Percentiles rank a stretch among this genome's conserved stretches.
These are phyloP conservation scores for Callaeas wilsoni DNA, from an alignment of 2,113 vertebrate species.

Conservation along the genomic window DNA sequence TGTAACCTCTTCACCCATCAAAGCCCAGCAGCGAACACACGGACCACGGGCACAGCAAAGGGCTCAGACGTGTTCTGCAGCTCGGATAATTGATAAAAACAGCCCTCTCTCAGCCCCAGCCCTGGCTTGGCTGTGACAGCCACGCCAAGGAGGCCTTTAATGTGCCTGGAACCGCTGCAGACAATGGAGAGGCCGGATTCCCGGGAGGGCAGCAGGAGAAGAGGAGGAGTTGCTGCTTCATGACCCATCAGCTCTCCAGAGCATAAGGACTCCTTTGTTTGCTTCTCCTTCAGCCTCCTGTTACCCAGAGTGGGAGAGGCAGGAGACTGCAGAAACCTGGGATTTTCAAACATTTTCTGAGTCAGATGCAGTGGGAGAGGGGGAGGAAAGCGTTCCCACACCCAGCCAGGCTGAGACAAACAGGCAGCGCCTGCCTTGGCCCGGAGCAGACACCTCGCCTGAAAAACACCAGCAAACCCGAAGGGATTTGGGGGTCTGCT, in stretches of 20 bases:
- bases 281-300: not conserved
- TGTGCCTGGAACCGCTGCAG: not conserved
- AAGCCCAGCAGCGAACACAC: rapidly evolving
- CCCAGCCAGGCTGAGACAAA: not conserved
- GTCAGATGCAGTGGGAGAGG: slow-evolving; percentile 1
- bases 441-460: not conserved
- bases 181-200: not conserved
- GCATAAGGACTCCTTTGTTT: slow-evolving; percentile 45
- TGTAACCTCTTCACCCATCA: not conserved
- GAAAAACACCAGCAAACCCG: not conserved
- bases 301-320: slow-evolving; percentile 7
- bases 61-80: rapidly evolving
- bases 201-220: not conserved
- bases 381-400: not conserved
- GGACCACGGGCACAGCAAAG: not conserved
- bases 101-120: not conserved
- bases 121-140: not conserved
- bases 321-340: slow-evolving; percentile 1
- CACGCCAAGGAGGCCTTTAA: not conserved
- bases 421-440: not conserved
- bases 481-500: not conserved
- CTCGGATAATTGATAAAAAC: not conserved
- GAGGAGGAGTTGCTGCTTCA: not conserved
- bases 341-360: slow-evolving; percentile 42
- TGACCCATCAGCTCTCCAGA: not conserved